phyloP scores from a whole-genome alignment of 2,113 vertebrate species.

The Spea multiplicata region DNA sequence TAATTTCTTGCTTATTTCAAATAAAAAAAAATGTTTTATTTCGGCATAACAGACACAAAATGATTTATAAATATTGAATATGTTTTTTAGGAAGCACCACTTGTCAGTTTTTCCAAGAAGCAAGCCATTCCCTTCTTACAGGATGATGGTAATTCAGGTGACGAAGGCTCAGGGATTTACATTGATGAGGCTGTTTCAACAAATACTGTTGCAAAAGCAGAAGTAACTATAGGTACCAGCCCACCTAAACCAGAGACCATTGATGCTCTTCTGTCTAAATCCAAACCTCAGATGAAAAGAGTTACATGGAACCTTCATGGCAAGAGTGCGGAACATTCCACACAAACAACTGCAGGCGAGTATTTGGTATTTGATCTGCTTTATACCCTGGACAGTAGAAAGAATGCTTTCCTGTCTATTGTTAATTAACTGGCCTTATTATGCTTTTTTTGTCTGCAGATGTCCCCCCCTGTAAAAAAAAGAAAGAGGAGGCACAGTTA shows the following conservation, averaged over 20 bases:
- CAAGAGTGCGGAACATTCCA: slow-evolving; percentile 53
- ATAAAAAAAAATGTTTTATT: too few species aligned
- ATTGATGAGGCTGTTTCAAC: slow-evolving; percentile 13
- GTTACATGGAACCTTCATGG: slow-evolving; percentile 96
- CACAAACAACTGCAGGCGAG: slow-evolving; percentile 77
- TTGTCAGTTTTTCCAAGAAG: slow-evolving; percentile 22
- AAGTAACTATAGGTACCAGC: not conserved
- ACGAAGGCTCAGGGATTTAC: slow-evolving; percentile 25
- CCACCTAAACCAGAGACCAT: not conserved
- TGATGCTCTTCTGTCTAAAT: slow-evolving; percentile 59
- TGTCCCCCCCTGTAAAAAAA: not conserved
- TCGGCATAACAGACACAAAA: too few species aligned
- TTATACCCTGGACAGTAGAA: too few species aligned
- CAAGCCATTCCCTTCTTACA: slow-evolving; percentile 33
- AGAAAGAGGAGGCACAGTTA: not conserved
- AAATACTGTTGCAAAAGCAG: not conserved
- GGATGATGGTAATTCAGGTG: slow-evolving; percentile 17
- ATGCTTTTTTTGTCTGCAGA: not conserved
- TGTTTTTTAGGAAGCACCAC: slow-evolving; percentile 7
- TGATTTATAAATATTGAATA: too few species aligned
- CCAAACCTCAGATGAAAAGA: slow-evolving; percentile 82
- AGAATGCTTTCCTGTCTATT: too few species aligned
- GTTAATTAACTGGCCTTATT: not conserved
- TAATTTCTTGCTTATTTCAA: too few species aligned
- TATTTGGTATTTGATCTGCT: slow-evolving; percentile 22